A percentile compares a stretch with the other conserved stretches of the same genome.
Evolutionary conservation across 2,113 vertebrate species (phyloP).

Genomic region (Mobula birostris): DNA sequence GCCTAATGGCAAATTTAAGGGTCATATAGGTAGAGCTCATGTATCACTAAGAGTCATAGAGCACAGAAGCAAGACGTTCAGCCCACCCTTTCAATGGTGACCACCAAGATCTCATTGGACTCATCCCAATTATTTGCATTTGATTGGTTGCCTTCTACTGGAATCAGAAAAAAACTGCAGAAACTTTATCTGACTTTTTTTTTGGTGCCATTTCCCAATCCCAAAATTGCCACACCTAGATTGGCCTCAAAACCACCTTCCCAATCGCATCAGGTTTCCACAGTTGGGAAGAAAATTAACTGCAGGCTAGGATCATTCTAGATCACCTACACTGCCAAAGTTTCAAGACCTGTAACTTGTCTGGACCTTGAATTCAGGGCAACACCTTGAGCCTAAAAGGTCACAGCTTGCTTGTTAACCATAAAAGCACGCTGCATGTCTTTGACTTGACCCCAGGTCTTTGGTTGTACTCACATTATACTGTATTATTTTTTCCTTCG

Average conservation of each 20-base stretch:
- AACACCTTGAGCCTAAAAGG: not conserved
- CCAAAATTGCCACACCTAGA: no score
- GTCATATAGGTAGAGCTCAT: not conserved
- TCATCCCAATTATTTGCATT: no score
- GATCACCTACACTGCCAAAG: not conserved
- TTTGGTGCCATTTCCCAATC: not conserved
- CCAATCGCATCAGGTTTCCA: not conserved
- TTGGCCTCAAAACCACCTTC: no score
- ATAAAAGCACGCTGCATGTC: no score
- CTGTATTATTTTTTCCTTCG: conserved; percentile 14
- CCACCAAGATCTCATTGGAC: no score
- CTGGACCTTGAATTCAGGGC: not conserved
- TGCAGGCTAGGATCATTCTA: not conserved
- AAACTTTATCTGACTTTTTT: not conserved
- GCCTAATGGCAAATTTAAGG: not conserved
- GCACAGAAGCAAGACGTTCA: no score
- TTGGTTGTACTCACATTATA: conserved; percentile 30
- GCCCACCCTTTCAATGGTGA: no score
- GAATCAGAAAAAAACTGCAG: not conserved
- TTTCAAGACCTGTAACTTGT: not conserved
- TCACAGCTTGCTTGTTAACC: not conserved
- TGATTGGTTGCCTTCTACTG: no score
- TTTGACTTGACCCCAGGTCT: not conserved
- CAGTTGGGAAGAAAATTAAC: not conserved
- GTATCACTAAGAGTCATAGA: no score